Base-by-base conservation (phyloP, 2,888 invertebrate genomes). In the Lomographa bimaculata region DNA sequence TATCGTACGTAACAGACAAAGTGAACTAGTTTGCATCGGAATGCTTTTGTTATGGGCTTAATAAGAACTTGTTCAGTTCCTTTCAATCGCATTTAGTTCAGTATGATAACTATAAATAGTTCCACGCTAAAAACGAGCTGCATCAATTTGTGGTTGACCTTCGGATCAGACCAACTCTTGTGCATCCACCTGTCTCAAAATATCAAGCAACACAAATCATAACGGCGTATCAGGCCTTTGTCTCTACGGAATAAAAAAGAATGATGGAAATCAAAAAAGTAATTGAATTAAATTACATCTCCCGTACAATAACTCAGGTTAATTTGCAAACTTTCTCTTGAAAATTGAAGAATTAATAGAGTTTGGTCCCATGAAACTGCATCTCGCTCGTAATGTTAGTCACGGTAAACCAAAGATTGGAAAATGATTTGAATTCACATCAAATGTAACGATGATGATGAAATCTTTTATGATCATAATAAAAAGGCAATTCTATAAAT, bases 241-340 rank as follows among this genome's bases (percentile, higher is more conserved):
- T 53, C 48, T 46, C 26, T 54, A 44, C 30, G 29, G 27, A 45
- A 48, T 39, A 27, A 28, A 20, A 35, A 50, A 57, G 50, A 60
- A 60, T 51, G 49, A 57, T 58, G 38, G 16, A 52, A 57, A 59
- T 49, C 46, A 54, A 57, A 55, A 60, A 57, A 54, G 36, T 55
- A 53, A 60, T 57, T 48, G 54, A 49, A 56, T 44, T 34, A 43
- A 51, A 59, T 51, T 47, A 52, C 42, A 49, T 42, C 47, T 46
- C 30, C 28, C 29, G 42, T 35, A 46, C 45, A 38, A 51, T 47
- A 43, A 14, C n/a, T n/a, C 4, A 14, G 14, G 14, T 14, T 50
- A 48, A 51, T 53, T 50, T 37, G 51, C 48, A 44, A 54, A 54
- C 56, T 63, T 60, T 63, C 60, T 54, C 54, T 56, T 28, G 28